Evolutionary conservation across 2,888 invertebrate species (phyloP).

Genomic region (Folsomia manolachei): DNA sequence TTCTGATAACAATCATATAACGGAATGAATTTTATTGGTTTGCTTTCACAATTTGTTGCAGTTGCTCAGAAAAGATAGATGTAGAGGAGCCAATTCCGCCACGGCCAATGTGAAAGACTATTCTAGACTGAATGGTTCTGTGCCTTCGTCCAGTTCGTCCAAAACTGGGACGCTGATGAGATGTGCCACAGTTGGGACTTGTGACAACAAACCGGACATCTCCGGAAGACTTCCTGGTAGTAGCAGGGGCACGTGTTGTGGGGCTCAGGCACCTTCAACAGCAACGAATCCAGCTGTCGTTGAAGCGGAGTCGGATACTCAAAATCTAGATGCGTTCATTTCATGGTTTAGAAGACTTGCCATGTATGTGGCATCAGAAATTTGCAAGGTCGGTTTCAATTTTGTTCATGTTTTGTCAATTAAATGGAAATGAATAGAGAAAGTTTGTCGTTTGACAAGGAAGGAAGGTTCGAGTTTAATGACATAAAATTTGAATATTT

Average conservation of each 20-base stretch:
- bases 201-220: neutral
- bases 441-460: neutral
- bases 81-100: neutral
- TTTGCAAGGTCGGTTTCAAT: slow-evolving; percentile 73
- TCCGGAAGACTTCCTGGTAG: neutral
- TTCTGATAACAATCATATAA: neutral
- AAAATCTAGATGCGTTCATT: slow-evolving; percentile 93
- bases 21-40: neutral
- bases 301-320: slow-evolving; percentile 57
- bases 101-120: too few relatives aligned
- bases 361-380: slow-evolving; percentile 92
- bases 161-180: neutral
- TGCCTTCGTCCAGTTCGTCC: neutral
- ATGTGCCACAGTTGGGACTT: neutral
- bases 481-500: too few relatives aligned
- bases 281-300: neutral
- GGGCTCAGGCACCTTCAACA: neutral
- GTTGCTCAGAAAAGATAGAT: slow-evolving; percentile 9
- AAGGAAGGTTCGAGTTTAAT: too few relatives aligned
- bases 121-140: neutral
- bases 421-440: neutral
- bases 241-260: neutral
- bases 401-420: neutral
- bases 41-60: neutral
- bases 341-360: slow-evolving; percentile 97